phyloP scores from a whole-genome alignment of 2,888 invertebrate species.

The Pandemis heparana region DNA sequence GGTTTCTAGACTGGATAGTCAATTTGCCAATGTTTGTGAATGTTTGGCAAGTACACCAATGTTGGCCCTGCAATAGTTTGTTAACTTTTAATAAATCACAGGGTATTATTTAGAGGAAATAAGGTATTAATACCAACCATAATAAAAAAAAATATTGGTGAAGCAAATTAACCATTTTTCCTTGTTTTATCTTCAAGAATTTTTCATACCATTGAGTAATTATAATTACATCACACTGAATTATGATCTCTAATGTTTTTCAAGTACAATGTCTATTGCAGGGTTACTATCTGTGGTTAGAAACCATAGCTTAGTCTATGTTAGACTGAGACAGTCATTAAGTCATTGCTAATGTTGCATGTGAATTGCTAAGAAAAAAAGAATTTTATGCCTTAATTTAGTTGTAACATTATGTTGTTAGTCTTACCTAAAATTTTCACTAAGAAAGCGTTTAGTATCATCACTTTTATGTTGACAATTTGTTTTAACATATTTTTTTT shows the following conservation, averaged over 20 bases:
- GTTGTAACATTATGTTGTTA: slow-evolving; percentile 10
- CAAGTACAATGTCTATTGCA: not conserved
- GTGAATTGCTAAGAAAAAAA: slow-evolving; percentile 17
- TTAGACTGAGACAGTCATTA: slow-evolving; percentile 34
- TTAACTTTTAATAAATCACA: not conserved
- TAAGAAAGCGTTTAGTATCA: slow-evolving; percentile 12
- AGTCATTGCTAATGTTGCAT: slow-evolving; percentile 63
- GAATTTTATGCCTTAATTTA: not conserved
- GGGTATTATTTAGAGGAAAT: not conserved
- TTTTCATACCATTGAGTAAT: not conserved
- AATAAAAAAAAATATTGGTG: not conserved
- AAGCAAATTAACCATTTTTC: not conserved
- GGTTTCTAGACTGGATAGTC: slow-evolving; percentile 14
- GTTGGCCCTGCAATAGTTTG: not conserved
- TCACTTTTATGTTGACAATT: not conserved
- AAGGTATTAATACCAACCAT: not conserved
- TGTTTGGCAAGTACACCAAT: not conserved
- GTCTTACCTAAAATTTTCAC: slow-evolving; percentile 1
- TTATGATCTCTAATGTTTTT: not conserved
- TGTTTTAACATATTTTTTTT: not conserved
- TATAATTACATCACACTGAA: not conserved
- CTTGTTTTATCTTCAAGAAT: not conserved
- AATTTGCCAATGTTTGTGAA: not conserved
- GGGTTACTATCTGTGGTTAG: slow-evolving; percentile 17
- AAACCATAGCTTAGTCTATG: slow-evolving; percentile 25